Evolutionary conservation across 2,797 vertebrate genomes (phyloP), one percentile per base, ranked within the genome.

Genomic region (Antennarius maculatus): DNA sequence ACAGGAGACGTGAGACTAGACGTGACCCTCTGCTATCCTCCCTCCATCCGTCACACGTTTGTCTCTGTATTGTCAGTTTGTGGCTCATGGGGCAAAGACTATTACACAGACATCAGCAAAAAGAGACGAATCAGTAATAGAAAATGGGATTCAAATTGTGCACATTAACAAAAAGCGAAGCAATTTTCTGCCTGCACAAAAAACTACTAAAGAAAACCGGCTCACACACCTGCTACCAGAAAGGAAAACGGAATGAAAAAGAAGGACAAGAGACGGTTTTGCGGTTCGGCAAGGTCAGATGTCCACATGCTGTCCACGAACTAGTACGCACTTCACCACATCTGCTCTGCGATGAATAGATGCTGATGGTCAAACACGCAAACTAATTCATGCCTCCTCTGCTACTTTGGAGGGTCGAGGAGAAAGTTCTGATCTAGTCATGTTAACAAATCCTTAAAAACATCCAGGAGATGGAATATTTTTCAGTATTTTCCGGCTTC

Each of bases 351-450:
- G 69, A 82, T 69, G 41, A 68, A 64, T 47, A 63, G 54, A 76
- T 77, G 77, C 27, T 51, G 57, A 60, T 43, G 64, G 66, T 47
- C 34, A 7, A 70, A 55, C 39, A 77, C 64, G 46, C 53, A 31
- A 45, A 76, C 66, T 76, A 69, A 81, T 83, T 59, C 28, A 61
- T 76, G 63, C 16, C 28, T 48, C 17, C 54, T 18, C 43, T 11
- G 71, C 14, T 12, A 13, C 13, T 4, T 15, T 18, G 45, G 47
- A 29, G 17, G 57, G 51, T 48, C 7, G 48, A 61, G 55, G 61
- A 39, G 4, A 51, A 15, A 64, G 17, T 48, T 71, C 54, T 51
- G 56, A 49, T 54, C 54, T 50, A 74, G 8, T 28, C 28, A 47
- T 29, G 46, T 4, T 57, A 46, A 57, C 18, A 62, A 70, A 49